A percentile compares a stretch with the other conserved stretches of the same genome.
phyloP scores from a whole-genome alignment of 1,140 invertebrate genomes.

The Dolichoris vasculosae region DNA sequence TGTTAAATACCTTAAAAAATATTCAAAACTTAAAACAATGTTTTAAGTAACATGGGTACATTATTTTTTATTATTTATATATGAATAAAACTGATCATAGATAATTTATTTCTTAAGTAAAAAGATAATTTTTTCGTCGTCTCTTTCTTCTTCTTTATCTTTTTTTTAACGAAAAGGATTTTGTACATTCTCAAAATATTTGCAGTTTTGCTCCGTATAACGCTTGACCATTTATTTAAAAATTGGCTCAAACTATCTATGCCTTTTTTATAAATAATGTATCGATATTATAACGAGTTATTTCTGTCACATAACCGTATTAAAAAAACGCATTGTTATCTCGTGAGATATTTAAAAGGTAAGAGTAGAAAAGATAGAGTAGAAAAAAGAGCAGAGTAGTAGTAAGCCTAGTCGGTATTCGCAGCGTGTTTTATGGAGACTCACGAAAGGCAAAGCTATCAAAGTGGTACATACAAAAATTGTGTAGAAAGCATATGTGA shows the following conservation, averaged over 20 bases:
- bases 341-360: not conserved
- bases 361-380: not conserved
- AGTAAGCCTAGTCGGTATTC: not conserved
- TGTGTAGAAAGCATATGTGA: not conserved
- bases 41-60: no score
- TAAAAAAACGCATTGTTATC: not conserved
- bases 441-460: not conserved
- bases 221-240: not conserved
- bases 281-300: conserved; percentile 4
- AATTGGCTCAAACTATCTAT: not conserved
- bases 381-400: not conserved
- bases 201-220: no score
- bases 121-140: no score
- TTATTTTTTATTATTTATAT: no score
- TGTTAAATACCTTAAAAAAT: no score
- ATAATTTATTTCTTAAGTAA: no score
- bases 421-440: not conserved
- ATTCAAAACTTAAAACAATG: no score
- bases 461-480: conserved; percentile 1
- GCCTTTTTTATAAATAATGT: not conserved
- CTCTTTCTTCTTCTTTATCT: no score
- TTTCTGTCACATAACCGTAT: not conserved
- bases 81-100: no score
- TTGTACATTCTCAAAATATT: no score
- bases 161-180: no score